phyloP scores from a whole-genome alignment of 2,888 invertebrate species.

The Pedicia rivosa region DNA sequence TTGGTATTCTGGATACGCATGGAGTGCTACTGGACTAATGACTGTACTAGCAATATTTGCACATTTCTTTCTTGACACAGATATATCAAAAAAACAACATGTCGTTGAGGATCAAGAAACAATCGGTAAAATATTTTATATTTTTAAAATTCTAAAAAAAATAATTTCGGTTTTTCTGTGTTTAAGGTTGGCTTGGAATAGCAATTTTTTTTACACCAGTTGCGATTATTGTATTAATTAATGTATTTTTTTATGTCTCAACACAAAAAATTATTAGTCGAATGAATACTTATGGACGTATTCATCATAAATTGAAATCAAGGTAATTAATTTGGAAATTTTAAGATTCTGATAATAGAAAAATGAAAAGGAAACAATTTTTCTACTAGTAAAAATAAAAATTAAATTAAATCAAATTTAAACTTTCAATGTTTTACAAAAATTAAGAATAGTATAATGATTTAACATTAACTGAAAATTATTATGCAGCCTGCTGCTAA shows the following conservation, averaged over 20 bases:
- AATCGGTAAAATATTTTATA: conserved; percentile 35
- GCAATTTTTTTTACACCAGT: conserved; percentile 72
- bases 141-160: not conserved
- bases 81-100: conserved; percentile 36
- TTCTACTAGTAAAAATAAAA: not conserved
- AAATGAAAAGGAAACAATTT: not conserved
- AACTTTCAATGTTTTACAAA: no score
- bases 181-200: conserved; percentile 62
- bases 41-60: conserved; percentile 62
- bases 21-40: conserved; percentile 56
- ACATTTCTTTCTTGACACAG: conserved; percentile 61
- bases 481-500: no score
- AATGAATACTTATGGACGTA: conserved; percentile 69
- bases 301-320: conserved; percentile 73
- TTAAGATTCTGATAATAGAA: no score
- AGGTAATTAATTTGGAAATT: conserved; percentile 35
- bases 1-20: conserved; percentile 69
- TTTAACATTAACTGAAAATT: no score
- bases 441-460: no score
- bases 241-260: conserved; percentile 65
- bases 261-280: conserved; percentile 63
- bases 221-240: conserved; percentile 60
- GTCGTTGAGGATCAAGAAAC: conserved; percentile 51
- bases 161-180: conserved; percentile 11
- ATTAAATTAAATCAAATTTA: not conserved